Conservation (phyloP, 2,113 vertebrate species). For the Lontra canadensis region DNA sequence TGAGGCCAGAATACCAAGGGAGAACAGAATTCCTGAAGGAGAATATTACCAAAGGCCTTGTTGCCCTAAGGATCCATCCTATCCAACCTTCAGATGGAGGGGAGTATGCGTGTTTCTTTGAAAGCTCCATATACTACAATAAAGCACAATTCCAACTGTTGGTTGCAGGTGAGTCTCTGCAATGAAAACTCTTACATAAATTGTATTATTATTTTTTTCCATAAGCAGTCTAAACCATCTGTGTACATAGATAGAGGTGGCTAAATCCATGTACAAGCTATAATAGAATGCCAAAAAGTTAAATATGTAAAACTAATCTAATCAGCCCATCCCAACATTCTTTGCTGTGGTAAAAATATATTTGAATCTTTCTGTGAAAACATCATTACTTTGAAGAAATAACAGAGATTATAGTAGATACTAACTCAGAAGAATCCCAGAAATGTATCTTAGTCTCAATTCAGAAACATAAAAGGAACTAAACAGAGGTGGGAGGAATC, state of each 20-base stretch:
- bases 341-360: not conserved
- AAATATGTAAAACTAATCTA: not conserved
- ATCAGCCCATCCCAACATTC: not conserved
- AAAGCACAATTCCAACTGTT: not conserved
- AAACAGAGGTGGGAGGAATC: not conserved
- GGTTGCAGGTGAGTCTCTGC: not conserved
- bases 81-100: slow-evolving; percentile 14
- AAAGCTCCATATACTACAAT: not conserved
- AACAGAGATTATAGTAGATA: not conserved
- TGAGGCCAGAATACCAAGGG: not conserved
- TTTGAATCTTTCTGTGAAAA: not conserved
- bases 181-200: not conserved
- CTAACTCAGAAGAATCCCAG: not conserved
- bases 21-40: slow-evolving; percentile 31
- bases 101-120: not conserved
- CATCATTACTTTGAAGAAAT: not conserved
- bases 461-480: not conserved
- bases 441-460: not conserved
- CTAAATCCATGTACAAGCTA: no score
- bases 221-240: not conserved
- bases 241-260: not conserved
- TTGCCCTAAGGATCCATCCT: slow-evolving; percentile 17
- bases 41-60: slow-evolving; percentile 40
- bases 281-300: not conserved
- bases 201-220: not conserved